A percentile compares a stretch with the other conserved stretches of the same genome.
phyloP scores from a whole-genome alignment of 2,797 vertebrate genomes.

The Clarias laeviceps region DNA sequence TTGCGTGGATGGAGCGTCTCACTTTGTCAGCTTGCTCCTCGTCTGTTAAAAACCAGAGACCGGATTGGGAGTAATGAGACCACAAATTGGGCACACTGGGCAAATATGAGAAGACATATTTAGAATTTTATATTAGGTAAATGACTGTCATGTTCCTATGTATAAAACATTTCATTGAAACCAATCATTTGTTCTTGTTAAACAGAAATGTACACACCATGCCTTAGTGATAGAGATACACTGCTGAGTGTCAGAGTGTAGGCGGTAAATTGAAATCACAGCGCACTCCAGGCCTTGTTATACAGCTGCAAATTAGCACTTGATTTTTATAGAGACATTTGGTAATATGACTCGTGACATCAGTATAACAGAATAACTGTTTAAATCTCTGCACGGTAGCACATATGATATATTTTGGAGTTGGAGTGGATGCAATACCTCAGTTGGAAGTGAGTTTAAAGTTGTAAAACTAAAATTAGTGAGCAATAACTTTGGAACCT shows the following conservation, averaged over 20 bases:
- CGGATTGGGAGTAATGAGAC: slow-evolving; percentile 23
- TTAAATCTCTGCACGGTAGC: slow-evolving; percentile 7
- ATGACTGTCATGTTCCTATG: slow-evolving; percentile 18
- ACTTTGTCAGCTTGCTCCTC: slow-evolving; percentile 43
- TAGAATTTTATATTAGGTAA: slow-evolving; percentile 11
- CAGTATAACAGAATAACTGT: neutral
- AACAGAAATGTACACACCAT: neutral
- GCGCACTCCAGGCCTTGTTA: slow-evolving; percentile 31
- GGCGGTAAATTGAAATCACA: slow-evolving; percentile 39
- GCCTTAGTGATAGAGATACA: slow-evolving; percentile 16
- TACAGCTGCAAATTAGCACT: slow-evolving; percentile 27
- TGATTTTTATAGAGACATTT: slow-evolving; percentile 33
- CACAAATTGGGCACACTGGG: neutral
- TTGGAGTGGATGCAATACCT: neutral
- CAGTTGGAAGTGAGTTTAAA: slow-evolving; percentile 3
- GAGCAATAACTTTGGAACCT: neutral
- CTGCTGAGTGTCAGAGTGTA: slow-evolving; percentile 24
- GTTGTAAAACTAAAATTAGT: slow-evolving; percentile 4
- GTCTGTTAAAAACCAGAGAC: slow-evolving; percentile 55
- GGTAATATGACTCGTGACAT: slow-evolving; percentile 20
- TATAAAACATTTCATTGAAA: slow-evolving; percentile 4
- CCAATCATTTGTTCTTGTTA: slow-evolving; percentile 19
- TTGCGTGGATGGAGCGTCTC: slow-evolving; percentile 76
- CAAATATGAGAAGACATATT: neutral
- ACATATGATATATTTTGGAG: neutral